Base-by-base conservation (phyloP, 2,888 invertebrate species). In the Agrochola circellaris region DNA sequence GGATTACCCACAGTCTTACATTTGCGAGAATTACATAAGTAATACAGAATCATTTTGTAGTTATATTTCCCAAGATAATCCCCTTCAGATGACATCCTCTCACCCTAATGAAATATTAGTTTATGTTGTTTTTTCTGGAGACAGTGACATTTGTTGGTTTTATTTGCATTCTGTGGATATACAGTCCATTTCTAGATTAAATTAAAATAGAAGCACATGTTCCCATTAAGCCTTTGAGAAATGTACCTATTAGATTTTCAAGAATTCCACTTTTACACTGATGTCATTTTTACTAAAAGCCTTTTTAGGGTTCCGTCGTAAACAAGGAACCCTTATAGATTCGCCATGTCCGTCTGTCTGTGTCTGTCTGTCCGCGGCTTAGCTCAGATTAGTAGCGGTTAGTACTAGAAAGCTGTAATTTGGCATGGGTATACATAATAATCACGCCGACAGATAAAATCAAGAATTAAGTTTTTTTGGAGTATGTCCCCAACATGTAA, bases 41-140 rank as follows among this genome's bases (percentile, higher is more conserved):
- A 64, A 60, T 30, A 48, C 23, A 3, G 42, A 66, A 79, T 82
- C n/a, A 69, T 69, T 82, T 45, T 69, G 45, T 60, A 38, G 7
- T 6, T 38, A n/a, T n/a, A 75, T 38, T 54, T 54, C 2, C 51
- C 82, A 64, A 82, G 64, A 54, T 54, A 54, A 82, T 69, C 60
- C 77, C 30, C 15, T 20, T 20, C 51, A 38, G 65, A 69, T 60
- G 45, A 15, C 11, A 51, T 67, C 54, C 65, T 80, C 78, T 83
- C 48, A 30, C 11, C 20, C 17, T 70, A 77, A 83, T 80, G 60
- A 70, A 77, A 82, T 66, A 58, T 83, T 77, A 69, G 38, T 83
- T 38, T 42, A 38, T 77, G 56, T 65, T 77, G 30, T 45, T 65
- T 69, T 65, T 82, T 45, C 48, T 42, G 26, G 42, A 30, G 20